Evolutionary conservation across 2,797 vertebrate species (phyloP).

Genomic region (Gambusia yucatana): DNA sequence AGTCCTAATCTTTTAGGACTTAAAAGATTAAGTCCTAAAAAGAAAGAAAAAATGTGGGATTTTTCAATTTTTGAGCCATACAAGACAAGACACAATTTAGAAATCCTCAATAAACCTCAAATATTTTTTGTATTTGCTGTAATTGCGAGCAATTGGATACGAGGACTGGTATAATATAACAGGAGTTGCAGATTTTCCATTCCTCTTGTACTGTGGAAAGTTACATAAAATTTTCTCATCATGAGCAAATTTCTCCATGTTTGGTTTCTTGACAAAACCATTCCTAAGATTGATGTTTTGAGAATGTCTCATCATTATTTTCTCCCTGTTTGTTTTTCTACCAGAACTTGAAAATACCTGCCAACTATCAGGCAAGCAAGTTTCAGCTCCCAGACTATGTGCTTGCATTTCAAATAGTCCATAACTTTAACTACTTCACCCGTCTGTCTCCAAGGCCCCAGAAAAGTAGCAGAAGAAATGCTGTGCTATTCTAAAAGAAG

Average conservation of each 20-base stretch:
- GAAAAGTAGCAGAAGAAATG: constrained; percentile 36
- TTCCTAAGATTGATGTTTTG: constrained; percentile 20
- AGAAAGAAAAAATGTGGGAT: neutral
- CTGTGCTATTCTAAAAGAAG: constrained; percentile 47
- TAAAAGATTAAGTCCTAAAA: neutral
- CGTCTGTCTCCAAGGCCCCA: constrained; percentile 26
- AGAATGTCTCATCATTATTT: constrained; percentile 28
- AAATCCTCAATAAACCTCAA: neutral
- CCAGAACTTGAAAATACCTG: constrained; percentile 29
- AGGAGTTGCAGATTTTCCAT: constrained; percentile 31
- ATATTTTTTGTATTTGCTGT: neutral
- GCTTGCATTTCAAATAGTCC: constrained; percentile 48
- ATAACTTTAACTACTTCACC: constrained; percentile 42
- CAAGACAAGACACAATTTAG: neutral
- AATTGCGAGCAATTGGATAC: neutral
- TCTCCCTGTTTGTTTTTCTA: constrained; percentile 7
- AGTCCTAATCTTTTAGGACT: too few relatives aligned
- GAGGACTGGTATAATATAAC: constrained; percentile 6
- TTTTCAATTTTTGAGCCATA: neutral
- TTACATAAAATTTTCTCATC: constrained; percentile 50
- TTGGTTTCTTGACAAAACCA: constrained; percentile 32
- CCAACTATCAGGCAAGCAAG: constrained; percentile 22
- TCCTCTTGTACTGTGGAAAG: constrained; percentile 44
- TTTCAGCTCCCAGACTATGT: constrained; percentile 30
- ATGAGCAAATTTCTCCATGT: constrained; percentile 21